Base-by-base conservation (phyloP, 2,888 invertebrate genomes). In the Melieria crassipennis region DNA sequence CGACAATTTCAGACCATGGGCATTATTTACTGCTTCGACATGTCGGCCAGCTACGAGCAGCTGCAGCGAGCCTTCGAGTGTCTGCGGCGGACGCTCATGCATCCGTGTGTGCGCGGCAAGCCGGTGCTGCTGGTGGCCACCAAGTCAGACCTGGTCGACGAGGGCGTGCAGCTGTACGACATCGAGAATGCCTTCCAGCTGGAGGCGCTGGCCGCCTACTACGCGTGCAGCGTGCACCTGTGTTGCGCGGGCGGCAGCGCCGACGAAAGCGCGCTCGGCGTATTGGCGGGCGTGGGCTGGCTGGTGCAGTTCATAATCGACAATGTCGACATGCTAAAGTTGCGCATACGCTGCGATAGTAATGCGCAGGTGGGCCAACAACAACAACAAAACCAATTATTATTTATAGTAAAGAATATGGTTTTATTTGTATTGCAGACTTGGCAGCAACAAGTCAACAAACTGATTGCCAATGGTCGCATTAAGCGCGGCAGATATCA, bases 11-110 rank as follows among this genome's bases (percentile, higher is more conserved):
- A 82, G 82, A 70, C 80, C 60, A 80, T 81, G 80, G 80, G 74
- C 5, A 67, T 86, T 4, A 80, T 86, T 69, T 86, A 79, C 48
- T 83, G 84, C 72, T 83, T 84, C 9, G 84, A 86, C 68, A 78
- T 86, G 64, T 80, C 82, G 11, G 71, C 75, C 9, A 75, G 69
- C 64, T 70, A 75, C 30, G 75, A 78, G 1, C 64, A 77, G 57
- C 69, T 86, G 61, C 66, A 74, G 48, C 64, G 69, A 10, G 75
- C 80, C 13, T 84, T 84, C 71, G 70, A 73, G 6, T 68, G 81
- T n/a, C 67, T 86, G 9, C 75, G 77, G 43, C 74, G 72, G 11
- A 78, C 80, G 47, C 69, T 85, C n/a, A 72, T 76, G 7, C 81
- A 82, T 74, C 75, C 77, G 0, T 76, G 77, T 48, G 67, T 86